A percentile compares a stretch with the other conserved stretches of the same genome.
Conservation (phyloP, 1,140 invertebrate genomes). For the Zaprionus kolodkinae region DNA sequence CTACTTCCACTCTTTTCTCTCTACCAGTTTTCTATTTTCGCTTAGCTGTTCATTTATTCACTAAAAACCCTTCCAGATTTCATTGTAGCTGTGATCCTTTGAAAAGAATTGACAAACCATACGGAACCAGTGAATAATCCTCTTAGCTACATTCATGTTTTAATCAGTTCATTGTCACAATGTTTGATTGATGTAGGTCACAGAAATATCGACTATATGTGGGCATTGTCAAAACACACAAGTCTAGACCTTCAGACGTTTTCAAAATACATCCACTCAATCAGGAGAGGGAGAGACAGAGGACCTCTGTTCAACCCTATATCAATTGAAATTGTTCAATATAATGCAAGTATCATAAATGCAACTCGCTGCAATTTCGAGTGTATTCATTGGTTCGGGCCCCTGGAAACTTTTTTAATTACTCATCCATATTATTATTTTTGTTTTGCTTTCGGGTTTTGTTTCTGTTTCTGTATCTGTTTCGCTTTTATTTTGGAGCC, state of each 20-base stretch:
- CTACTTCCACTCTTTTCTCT: too few relatives aligned
- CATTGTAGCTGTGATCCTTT: slow-evolving; percentile 8
- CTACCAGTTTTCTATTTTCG: background rate
- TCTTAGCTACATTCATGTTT: slow-evolving; percentile 48
- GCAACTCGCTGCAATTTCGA: slow-evolving; percentile 38
- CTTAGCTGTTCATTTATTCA: slow-evolving; percentile 7
- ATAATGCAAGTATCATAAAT: slow-evolving; percentile 20
- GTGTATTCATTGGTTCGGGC: slow-evolving; percentile 18
- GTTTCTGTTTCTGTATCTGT: slow-evolving; percentile 4
- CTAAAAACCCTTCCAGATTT: background rate
- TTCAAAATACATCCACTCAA: slow-evolving; percentile 2
- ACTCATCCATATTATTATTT: slow-evolving; percentile 51
- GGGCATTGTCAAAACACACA: slow-evolving; percentile 39
- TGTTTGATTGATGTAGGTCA: slow-evolving; percentile 51
- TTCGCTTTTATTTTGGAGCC: slow-evolving; percentile 30
- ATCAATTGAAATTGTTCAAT: slow-evolving; percentile 25
- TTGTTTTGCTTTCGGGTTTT: slow-evolving; percentile 17
- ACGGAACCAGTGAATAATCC: slow-evolving; percentile 38
- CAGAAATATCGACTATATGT: slow-evolving; percentile 14
- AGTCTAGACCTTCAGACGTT: slow-evolving; percentile 23
- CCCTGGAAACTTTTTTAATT: slow-evolving; percentile 72
- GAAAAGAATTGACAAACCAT: background rate
- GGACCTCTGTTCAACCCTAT: background rate
- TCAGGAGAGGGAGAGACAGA: background rate
- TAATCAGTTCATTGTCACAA: slow-evolving; percentile 53